Evolutionary conservation across 2,888 invertebrate genomes (phyloP).

Genomic region (Hedychridium roseum): DNA sequence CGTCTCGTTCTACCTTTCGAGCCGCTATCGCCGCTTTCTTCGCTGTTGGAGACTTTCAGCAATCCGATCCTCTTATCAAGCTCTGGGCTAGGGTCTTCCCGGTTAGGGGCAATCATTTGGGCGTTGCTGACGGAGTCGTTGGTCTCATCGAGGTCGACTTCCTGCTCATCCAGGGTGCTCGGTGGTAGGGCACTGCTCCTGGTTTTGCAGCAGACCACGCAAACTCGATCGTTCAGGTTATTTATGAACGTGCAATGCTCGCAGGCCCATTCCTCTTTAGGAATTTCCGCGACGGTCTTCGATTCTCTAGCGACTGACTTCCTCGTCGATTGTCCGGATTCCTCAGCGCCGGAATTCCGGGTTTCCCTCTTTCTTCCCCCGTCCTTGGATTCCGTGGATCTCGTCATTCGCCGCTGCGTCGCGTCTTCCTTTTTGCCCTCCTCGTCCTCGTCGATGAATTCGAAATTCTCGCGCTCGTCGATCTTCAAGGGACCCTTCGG

Average conservation of each 20-base stretch:
- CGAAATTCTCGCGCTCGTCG: too few relatives aligned
- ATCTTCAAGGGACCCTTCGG: too few relatives aligned
- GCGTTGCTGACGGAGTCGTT: conserved; percentile 17
- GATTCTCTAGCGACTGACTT: not conserved
- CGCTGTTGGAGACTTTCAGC: conserved; percentile 47
- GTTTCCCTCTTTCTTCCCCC: not conserved
- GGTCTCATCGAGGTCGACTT: conserved; percentile 8
- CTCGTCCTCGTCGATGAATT: too few relatives aligned
- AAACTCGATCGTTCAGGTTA: conserved; percentile 79
- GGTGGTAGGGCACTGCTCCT: conserved; percentile 54
- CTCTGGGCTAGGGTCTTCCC: conserved; percentile 26
- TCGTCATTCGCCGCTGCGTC: too few relatives aligned
- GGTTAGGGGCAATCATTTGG: not conserved
- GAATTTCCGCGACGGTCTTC: conserved; percentile 23
- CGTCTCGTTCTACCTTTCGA: conserved; percentile 75
- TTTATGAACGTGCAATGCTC: conserved; percentile 92
- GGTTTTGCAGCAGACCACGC: conserved; percentile 88
- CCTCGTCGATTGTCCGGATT: not conserved
- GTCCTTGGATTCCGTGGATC: not conserved
- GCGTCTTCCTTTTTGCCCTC: too few relatives aligned
- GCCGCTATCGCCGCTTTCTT: conserved; percentile 59
- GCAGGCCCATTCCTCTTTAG: conserved; percentile 77
- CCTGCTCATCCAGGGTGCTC: conserved; percentile 11
- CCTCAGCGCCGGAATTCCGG: too few relatives aligned
- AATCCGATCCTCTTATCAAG: conserved; percentile 38